phyloP scores from a whole-genome alignment of 1,140 invertebrate species.

The Drosophila seguyi region DNA sequence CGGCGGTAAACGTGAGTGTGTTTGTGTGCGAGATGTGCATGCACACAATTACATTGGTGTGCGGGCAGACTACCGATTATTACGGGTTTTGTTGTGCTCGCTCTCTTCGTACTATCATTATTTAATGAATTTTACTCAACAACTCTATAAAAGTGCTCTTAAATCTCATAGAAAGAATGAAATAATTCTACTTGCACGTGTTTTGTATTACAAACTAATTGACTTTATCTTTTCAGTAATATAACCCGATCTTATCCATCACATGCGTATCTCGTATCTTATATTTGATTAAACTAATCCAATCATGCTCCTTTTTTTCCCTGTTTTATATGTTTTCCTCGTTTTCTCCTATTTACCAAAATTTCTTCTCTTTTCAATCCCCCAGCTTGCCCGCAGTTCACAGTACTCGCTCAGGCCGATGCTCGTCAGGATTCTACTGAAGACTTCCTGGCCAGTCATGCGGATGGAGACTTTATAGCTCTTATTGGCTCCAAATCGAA shows the following conservation, averaged over 20 bases:
- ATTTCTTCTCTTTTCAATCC: neutral
- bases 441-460: slow-evolving; percentile 49
- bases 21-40: neutral
- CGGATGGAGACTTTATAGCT: slow-evolving; percentile 31
- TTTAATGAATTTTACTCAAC: neutral
- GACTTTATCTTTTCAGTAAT: neutral
- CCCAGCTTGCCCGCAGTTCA: slow-evolving; percentile 24
- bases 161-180: neutral
- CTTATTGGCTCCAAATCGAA: slow-evolving; percentile 50
- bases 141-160: neutral
- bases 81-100: slow-evolving; percentile 64
- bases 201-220: neutral
- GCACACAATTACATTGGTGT: slow-evolving; percentile 1
- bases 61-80: slow-evolving; percentile 2
- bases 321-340: too few species aligned
- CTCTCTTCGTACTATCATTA: slow-evolving; percentile 28
- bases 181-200: neutral
- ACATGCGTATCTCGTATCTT: too few species aligned
- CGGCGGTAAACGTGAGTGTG: slow-evolving; percentile 44
- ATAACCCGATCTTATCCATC: neutral
- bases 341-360: too few species aligned
- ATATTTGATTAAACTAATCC: too few species aligned
- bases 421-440: slow-evolving; percentile 42
- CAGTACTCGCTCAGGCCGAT: slow-evolving; percentile 26
- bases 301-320: too few species aligned